Evolutionary conservation across 2,888 invertebrate genomes (phyloP).

Genomic region (Cerceris ruficornis): DNA sequence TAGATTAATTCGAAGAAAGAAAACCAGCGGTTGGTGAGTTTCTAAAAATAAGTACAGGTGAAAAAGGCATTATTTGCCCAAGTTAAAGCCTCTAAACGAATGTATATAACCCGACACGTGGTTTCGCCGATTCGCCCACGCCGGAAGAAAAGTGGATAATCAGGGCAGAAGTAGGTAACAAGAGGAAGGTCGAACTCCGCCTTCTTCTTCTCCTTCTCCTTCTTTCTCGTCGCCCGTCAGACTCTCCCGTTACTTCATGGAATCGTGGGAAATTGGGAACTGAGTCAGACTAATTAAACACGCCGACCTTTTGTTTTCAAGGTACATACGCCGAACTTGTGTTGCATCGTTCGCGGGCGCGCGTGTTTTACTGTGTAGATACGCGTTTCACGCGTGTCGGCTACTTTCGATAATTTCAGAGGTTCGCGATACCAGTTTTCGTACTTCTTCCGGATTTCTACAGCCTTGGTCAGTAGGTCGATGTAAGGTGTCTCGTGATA

Average conservation of each 20-base stretch:
- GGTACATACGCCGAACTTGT: slow-evolving; percentile 22
- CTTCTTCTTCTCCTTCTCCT: slow-evolving; percentile 44
- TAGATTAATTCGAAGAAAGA: no score
- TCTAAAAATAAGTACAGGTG: no score
- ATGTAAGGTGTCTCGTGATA: slow-evolving; percentile 11
- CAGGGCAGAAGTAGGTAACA: slow-evolving; percentile 68
- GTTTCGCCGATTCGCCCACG: slow-evolving; percentile 49
- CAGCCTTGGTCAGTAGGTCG: slow-evolving; percentile 39
- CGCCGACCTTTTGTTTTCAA: slow-evolving; percentile 70
- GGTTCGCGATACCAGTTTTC: slow-evolving; percentile 32
- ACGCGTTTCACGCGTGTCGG: slow-evolving; percentile 17
- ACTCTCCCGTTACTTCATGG: slow-evolving; percentile 64
- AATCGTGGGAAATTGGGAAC: slow-evolving; percentile 75
- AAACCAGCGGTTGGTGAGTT: no score
- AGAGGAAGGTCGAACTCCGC: slow-evolving; percentile 52
- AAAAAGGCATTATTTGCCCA: no score
- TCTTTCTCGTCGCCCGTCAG: slow-evolving; percentile 39
- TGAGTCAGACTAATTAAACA: slow-evolving; percentile 72
- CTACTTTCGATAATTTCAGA: slow-evolving; percentile 45
- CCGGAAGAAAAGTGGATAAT: slow-evolving; percentile 68
- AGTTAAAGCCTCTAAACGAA: no score
- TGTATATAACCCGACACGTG: slow-evolving; percentile 28
- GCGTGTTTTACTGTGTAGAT: slow-evolving; percentile 7
- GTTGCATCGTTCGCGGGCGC: not conserved
- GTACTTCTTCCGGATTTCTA: slow-evolving; percentile 34